A percentile compares a stretch with the other conserved stretches of the same genome.
Evolutionary conservation across 2,797 vertebrate species (phyloP).

Genomic region (Diceros bicornis): DNA sequence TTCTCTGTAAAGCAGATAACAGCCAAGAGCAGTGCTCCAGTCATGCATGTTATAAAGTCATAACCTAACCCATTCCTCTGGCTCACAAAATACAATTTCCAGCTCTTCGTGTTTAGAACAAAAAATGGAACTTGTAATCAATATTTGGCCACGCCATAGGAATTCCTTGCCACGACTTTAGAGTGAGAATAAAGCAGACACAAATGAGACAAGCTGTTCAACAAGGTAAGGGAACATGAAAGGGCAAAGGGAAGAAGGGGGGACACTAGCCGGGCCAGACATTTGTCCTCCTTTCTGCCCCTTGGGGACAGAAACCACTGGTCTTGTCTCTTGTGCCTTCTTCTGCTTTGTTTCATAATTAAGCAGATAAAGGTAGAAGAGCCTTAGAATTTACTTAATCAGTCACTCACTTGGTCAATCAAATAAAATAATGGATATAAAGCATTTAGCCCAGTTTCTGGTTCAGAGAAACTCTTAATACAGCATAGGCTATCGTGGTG

Average conservation of each 20-base stretch:
- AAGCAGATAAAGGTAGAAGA: background rate
- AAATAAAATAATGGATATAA: background rate
- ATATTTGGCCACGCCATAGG: background rate
- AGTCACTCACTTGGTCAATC: background rate
- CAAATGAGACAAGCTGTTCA: background rate
- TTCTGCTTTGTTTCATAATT: background rate
- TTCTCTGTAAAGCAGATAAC: background rate
- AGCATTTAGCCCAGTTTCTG: background rate
- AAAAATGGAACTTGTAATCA: background rate
- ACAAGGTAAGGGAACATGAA: background rate
- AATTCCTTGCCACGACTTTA: background rate
- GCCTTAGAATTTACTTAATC: background rate
- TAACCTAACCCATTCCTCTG: background rate
- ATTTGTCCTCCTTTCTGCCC: background rate
- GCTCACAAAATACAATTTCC: background rate
- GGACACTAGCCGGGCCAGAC: background rate
- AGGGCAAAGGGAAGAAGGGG: background rate
- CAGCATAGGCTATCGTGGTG: background rate
- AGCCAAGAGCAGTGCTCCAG: background rate
- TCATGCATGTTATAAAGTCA: background rate
- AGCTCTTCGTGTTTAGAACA: slow-evolving; percentile 12
- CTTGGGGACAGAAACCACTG: background rate
- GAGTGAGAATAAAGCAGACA: background rate
- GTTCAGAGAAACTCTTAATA: background rate
- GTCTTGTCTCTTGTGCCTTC: background rate